Conservation (phyloP, 2,888 invertebrate genomes). For the Caenorhabditis sp. region DNA sequence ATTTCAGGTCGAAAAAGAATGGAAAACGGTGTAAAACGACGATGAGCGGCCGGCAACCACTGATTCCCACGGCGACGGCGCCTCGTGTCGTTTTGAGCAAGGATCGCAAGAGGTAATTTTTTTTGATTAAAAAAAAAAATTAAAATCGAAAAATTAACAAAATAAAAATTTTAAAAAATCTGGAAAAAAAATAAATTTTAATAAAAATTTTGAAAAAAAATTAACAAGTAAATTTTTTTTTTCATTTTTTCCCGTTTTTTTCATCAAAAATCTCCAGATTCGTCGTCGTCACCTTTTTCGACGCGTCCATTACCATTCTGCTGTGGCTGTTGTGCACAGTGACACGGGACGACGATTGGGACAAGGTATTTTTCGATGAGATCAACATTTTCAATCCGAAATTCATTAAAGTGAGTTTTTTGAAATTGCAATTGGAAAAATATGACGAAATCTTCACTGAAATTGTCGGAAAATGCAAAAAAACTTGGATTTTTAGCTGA, state of each 20-base stretch:
- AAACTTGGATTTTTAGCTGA: neutral
- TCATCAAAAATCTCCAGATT: conserved; percentile 61
- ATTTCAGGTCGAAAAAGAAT: conserved; percentile 41
- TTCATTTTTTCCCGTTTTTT: too few species aligned
- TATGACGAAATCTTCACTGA: too few species aligned
- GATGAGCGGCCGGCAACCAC: conserved; percentile 59
- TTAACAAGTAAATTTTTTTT: too few species aligned
- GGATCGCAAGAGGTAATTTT: conserved; percentile 50
- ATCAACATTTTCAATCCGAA: conserved; percentile 76
- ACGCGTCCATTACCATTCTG: conserved; percentile 72
- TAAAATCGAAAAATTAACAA: too few species aligned
- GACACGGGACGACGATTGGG: conserved; percentile 74
- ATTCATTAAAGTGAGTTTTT: conserved; percentile 64
- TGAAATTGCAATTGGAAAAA: too few species aligned
- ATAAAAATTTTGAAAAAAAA: too few species aligned
- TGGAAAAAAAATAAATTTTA: too few species aligned
- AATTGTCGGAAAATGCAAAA: neutral
- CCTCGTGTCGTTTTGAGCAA: conserved; percentile 24
- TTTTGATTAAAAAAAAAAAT: neutral
- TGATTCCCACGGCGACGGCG: conserved; percentile 17
- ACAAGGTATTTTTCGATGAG: conserved; percentile 73
- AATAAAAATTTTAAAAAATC: neutral
- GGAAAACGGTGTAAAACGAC: conserved; percentile 16
- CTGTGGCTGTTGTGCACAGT: conserved; percentile 79
- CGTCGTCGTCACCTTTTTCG: conserved; percentile 77